Conservation (phyloP, 2,888 invertebrate species). For the Latrodectus hesperus region DNA sequence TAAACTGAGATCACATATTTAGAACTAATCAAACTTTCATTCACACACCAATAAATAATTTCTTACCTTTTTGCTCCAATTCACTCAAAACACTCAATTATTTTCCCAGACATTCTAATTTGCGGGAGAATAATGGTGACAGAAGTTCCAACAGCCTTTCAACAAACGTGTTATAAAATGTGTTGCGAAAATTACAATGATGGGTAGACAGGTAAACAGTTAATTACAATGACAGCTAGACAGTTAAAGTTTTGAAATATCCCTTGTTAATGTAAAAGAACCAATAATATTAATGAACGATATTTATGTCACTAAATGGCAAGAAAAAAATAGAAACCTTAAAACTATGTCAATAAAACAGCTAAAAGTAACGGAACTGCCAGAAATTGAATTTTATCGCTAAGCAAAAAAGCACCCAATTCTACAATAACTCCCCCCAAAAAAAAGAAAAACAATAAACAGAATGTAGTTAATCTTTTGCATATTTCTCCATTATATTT, state of each 20-base stretch:
- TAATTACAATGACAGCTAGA: too few relatives aligned
- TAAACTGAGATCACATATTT: not conserved
- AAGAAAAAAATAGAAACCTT: not conserved
- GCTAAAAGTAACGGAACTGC: not conserved
- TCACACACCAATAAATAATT: not conserved
- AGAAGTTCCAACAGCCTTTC: not conserved
- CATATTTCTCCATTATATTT: too few relatives aligned
- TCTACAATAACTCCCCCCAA: not conserved
- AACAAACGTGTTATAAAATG: not conserved
- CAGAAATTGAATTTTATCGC: not conserved
- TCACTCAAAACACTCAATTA: not conserved
- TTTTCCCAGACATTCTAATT: not conserved
- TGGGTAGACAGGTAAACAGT: too few relatives aligned
- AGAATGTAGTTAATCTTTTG: too few relatives aligned
- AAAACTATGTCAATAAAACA: not conserved
- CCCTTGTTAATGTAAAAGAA: too few relatives aligned
- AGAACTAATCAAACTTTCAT: constrained; percentile 10
- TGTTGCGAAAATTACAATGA: too few relatives aligned
- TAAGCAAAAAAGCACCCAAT: not conserved
- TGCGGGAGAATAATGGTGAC: not conserved
- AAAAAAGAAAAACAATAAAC: too few relatives aligned
- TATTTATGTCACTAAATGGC: not conserved
- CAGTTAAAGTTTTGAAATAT: too few relatives aligned
- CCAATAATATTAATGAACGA: too few relatives aligned
- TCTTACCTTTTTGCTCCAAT: not conserved